Conservation (phyloP, 2,797 vertebrate genomes). For the Lepus townsendii region DNA sequence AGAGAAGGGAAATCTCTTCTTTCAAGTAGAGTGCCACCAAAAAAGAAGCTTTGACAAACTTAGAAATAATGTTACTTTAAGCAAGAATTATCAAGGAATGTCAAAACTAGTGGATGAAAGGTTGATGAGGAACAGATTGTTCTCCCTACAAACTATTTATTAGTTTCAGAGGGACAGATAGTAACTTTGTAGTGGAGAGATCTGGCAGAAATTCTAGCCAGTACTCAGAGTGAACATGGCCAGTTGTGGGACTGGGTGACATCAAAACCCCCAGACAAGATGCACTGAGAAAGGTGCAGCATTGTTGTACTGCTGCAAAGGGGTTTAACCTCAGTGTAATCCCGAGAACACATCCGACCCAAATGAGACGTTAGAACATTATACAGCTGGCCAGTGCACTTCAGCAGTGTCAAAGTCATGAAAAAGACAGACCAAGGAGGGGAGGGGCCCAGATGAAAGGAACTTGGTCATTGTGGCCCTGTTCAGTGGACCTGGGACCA, state of each 20-base stretch:
- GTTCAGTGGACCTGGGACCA: neutral
- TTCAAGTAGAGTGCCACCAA: neutral
- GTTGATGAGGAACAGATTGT: slow-evolving; percentile 39
- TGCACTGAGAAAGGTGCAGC: neutral
- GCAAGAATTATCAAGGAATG: slow-evolving; percentile 3
- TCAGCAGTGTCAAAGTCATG: neutral
- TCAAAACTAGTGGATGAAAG: neutral
- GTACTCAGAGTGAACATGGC: slow-evolving; percentile 34
- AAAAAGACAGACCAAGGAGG: neutral
- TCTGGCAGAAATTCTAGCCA: neutral
- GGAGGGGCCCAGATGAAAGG: neutral
- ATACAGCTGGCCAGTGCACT: neutral
- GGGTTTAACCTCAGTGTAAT: neutral
- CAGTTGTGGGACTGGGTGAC: neutral
- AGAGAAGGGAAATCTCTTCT: slow-evolving; percentile 36
- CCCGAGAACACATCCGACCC: neutral
- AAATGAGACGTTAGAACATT: neutral
- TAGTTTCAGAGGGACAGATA: slow-evolving; percentile 31
- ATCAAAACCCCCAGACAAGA: neutral
- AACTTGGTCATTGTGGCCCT: neutral
- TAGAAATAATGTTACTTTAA: neutral
- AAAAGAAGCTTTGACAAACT: slow-evolving; percentile 19
- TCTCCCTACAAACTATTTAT: slow-evolving; percentile 31
- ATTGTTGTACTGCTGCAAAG: neutral
- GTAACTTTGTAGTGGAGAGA: slow-evolving; percentile 25